These are phyloP conservation scores for Ephialtes manifestator DNA, from an alignment of 2,888 invertebrate genomes.

Conservation along the genomic window DNA sequence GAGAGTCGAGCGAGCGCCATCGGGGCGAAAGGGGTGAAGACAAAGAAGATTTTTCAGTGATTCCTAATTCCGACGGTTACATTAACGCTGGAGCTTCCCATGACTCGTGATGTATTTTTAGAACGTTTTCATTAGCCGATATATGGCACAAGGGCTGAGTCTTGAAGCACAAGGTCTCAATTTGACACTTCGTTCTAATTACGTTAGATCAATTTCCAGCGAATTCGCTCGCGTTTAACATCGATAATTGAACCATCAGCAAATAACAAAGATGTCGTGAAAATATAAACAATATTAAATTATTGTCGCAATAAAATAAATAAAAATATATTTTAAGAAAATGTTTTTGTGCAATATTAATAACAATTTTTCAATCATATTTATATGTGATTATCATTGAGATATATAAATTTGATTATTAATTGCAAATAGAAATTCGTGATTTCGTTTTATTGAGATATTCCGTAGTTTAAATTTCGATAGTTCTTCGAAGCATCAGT, in stretches of 20 bases:
- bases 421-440: no score
- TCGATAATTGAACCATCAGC: constrained; percentile 6
- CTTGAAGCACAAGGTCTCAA: constrained; percentile 46
- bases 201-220: constrained; percentile 74
- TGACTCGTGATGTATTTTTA: constrained; percentile 29
- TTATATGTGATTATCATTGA: no score
- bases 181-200: constrained; percentile 74
- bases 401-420: no score
- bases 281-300: neutral
- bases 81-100: neutral
- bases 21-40: constrained; percentile 16
- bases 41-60: constrained; percentile 38
- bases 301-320: constrained; percentile 14
- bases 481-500: no score
- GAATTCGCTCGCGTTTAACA: constrained; percentile 6
- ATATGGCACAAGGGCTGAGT: constrained; percentile 71
- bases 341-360: no score
- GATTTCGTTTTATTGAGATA: no score
- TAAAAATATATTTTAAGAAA: neutral
- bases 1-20: neutral
- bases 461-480: no score
- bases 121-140: constrained; percentile 22
- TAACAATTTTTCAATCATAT: no score
- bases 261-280: neutral
- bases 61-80: constrained; percentile 19